Base-by-base conservation (phyloP, 2,888 invertebrate genomes). In the Pseudococcus jackbeardsleyi region DNA sequence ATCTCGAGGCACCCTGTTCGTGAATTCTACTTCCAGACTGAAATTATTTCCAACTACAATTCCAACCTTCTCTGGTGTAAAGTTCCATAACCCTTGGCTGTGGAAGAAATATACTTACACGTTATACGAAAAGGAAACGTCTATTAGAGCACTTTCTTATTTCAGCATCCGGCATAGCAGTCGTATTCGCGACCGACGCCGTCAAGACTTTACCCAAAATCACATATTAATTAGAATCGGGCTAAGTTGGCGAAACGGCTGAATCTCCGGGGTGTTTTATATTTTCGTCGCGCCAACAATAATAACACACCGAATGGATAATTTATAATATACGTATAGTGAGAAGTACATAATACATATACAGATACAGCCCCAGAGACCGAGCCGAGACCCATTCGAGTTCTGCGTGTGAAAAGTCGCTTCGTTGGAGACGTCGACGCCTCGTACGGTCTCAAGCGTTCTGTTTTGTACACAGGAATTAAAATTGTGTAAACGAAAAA, bases 191-290 rank as follows among this genome's bases (percentile, higher is more conserved):
- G 15, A 15, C 50, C 5, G 50, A 17, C 50, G 12, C 5, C 50
- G 50, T 12, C 5, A 17, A 15, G 50, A 17, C 15, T 50, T 12
- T 50, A 17, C 15, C 15, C 15, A 5, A 22, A 22, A 64, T 64
- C 64, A 22, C 64, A 64, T 64, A 64, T 64, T 64, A 64, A 64
- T 64, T 64, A 64, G 22, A 64, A 22, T 22, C 19, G 7, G 64
- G 22, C 64, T 22, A 64, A 64, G 64, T 64, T 64, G 64, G 64
- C 22, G 64, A 64, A 64, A 19, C 50, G 50, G 64, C 64, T 64
- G 33, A 77, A 77, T 77, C 77, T 77, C 77, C 7, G 15, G 77
- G 77, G 77, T 39, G 39, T 77, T 77, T 77, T 77, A 77, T 77
- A 77, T 77, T 77, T 15, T 19, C 26, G 26, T 33, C 26, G 26